Evolutionary conservation across 1,140 invertebrate species (phyloP).

Genomic region (Ceratosolen fusciceps): DNA sequence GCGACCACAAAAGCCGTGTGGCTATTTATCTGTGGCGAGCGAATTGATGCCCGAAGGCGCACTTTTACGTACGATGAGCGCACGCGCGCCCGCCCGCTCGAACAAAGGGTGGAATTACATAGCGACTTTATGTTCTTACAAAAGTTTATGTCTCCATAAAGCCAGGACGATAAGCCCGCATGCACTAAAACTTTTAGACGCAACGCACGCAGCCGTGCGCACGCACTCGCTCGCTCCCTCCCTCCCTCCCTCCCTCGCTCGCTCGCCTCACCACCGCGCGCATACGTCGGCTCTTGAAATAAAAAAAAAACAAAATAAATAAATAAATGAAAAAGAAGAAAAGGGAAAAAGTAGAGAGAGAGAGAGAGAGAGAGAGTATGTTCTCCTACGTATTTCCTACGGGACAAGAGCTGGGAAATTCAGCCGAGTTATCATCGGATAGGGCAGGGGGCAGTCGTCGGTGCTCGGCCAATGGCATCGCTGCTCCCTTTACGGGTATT

Average conservation of each 20-base stretch:
- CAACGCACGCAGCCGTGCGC: neutral
- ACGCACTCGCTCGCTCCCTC: too few relatives aligned
- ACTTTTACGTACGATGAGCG: conserved; percentile 45
- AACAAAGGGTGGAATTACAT: conserved; percentile 48
- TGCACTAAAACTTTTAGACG: conserved; percentile 46
- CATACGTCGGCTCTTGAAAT: conserved; percentile 11
- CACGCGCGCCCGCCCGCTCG: conserved; percentile 17
- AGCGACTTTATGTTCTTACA: conserved; percentile 45
- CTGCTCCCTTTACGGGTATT: too few relatives aligned
- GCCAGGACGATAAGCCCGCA: conserved; percentile 45
- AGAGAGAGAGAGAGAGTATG: too few relatives aligned
- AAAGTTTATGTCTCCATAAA: conserved; percentile 49
- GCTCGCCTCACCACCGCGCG: neutral
- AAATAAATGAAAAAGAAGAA: too few relatives aligned
- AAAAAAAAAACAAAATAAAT: conserved; percentile 40
- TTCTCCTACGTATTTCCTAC: too few relatives aligned
- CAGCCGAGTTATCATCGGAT: too few relatives aligned
- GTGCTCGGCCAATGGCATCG: too few relatives aligned
- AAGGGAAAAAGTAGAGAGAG: too few relatives aligned
- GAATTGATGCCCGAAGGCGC: conserved; percentile 46
- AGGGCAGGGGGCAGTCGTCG: too few relatives aligned
- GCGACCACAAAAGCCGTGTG: conserved; percentile 33
- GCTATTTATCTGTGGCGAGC: conserved; percentile 44
- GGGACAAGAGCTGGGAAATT: too few relatives aligned
- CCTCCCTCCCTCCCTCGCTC: too few relatives aligned